Evolutionary conservation across 1,140 invertebrate genomes (phyloP), one percentile per base, ranked within the genome.

Genomic region (Drosophila ohnishii): DNA sequence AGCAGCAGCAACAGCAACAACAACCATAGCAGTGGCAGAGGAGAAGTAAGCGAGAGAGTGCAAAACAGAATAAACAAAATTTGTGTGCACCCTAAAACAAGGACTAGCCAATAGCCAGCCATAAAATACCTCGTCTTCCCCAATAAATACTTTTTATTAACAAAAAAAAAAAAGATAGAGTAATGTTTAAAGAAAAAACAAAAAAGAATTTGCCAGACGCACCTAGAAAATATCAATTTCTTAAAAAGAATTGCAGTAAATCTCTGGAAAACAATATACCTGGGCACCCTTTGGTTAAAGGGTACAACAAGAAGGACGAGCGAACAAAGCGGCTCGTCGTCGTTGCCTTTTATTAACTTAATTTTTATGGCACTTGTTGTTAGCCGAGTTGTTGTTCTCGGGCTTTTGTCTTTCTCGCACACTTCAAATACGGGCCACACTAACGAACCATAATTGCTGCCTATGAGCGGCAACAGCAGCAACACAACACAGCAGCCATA

Each of bases 381-480:
- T 80, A 67, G 50, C 61, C 47, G 61, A 73, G 59, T 60, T 73
- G 61, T 62, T 76, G 57, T 60, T 67, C 57, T 60, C 72, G 66
- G 69, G 62, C 80, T 75, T 69, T 89, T 88, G 80, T 87, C 77
- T 65, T 67, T 67, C 75, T 59, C 51, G 62, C 69, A 88, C 85
- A 87, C 84, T 87, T 87, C 84, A 88, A 87, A 87, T 87, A 80
- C 58, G 84, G 63, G 81, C 73, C 79, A 76, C 84, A 88, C 84
- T 87, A 87, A 87, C 84, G 84, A 87, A 87, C 84, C 84, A 87
- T 87, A 87, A 87, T 87, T 87, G 84, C 80, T 84, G 84, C 85
- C 84, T 84, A 86, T 86, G 75, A 87, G 66, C 62, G 70, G 53
- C 47, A 32, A 66, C 65, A 66, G 22, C 59, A 64, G 35, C 65